Evolutionary conservation across 2,797 vertebrate species (phyloP).

Genomic region (Ptychadena robeensis): DNA sequence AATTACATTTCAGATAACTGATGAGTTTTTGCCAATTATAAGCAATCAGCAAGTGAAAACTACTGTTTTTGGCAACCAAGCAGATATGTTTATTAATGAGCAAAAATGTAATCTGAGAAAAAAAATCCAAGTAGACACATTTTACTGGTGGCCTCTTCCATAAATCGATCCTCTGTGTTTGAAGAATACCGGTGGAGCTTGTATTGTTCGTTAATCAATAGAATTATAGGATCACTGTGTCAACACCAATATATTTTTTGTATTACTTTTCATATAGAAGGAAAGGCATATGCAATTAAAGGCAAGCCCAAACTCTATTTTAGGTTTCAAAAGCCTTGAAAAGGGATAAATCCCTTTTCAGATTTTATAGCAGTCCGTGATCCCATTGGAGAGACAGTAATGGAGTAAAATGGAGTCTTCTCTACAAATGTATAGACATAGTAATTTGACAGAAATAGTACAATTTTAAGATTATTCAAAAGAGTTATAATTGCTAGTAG

Average conservation of each 20-base stretch:
- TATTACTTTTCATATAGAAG: neutral
- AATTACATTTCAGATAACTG: conserved; percentile 4
- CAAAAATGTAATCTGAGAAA: neutral
- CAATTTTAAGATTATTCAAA: no score
- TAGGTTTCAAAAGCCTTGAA: neutral
- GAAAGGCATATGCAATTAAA: no score
- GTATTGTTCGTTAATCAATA: neutral
- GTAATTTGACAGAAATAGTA: no score
- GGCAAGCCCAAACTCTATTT: no score
- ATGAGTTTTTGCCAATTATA: conserved; percentile 27
- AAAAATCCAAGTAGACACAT: neutral
- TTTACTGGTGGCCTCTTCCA: neutral
- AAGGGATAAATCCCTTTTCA: neutral
- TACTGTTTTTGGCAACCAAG: neutral
- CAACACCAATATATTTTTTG: neutral
- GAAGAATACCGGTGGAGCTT: neutral
- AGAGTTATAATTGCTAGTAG: no score
- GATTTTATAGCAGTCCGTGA: neutral
- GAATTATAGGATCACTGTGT: neutral
- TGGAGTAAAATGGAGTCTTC: no score
- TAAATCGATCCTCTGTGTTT: neutral
- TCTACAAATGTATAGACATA: no score
- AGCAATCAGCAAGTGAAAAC: neutral
- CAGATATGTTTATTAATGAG: neutral
- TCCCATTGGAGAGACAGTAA: neutral